Percentiles rank a stretch among this genome's conserved stretches.
These are phyloP conservation scores for Archocentrus centrarchus DNA, from an alignment of 2,113 vertebrate genomes.

Conservation along the genomic window DNA sequence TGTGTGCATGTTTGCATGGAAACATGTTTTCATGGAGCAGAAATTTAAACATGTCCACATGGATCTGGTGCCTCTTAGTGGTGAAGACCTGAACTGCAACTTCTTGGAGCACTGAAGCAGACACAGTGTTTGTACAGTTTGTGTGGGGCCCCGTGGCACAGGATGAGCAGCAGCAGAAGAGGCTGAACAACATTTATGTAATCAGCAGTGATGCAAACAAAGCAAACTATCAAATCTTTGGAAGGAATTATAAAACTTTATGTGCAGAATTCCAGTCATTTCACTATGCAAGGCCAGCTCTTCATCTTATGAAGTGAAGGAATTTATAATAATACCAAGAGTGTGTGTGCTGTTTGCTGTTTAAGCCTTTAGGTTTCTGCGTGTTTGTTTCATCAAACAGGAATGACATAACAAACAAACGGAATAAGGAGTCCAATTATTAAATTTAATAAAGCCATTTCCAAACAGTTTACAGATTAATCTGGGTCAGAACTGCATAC, in stretches of 20 bases:
- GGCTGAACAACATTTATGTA: neutral
- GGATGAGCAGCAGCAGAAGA: neutral
- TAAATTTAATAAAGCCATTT: no score
- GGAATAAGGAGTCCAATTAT: no score
- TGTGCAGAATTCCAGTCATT: no score
- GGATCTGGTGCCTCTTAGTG: neutral
- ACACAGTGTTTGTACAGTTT: neutral
- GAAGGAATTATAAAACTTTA: neutral
- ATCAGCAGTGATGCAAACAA: neutral
- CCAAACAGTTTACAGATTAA: no score
- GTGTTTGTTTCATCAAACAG: no score
- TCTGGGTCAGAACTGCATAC: no score
- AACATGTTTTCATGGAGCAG: neutral
- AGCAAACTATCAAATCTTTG: no score
- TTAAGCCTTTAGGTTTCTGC: no score
- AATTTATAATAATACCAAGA: no score
- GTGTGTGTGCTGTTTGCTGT: no score
- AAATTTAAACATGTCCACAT: neutral
- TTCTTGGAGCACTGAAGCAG: neutral
- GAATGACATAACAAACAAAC: no score
- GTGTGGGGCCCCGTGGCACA: neutral
- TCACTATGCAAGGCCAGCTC: neutral
- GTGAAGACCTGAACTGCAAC: neutral
- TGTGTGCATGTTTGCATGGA: neutral
- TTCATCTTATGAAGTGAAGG: neutral